phyloP scores from a whole-genome alignment of 37 sponge, comb jelly and placozoan species.

The Eunapius fragilis region DNA sequence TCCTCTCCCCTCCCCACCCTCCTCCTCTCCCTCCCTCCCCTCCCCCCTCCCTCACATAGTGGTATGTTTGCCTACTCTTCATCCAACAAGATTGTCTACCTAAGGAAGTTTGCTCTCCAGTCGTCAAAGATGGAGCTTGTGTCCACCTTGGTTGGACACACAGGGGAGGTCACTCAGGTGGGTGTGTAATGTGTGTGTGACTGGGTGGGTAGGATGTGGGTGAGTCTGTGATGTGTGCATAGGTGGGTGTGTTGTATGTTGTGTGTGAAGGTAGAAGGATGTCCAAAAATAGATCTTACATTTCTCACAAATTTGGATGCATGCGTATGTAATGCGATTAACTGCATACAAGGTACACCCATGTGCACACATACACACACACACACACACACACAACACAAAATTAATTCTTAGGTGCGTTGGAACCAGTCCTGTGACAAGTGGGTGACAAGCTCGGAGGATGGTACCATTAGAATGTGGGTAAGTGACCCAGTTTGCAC shows the following conservation, averaged over 20 bases:
- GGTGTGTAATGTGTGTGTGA: not conserved
- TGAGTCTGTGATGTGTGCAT: too few relatives aligned
- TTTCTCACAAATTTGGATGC: too few relatives aligned
- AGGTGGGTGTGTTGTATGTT: not conserved
- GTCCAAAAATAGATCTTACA: too few relatives aligned
- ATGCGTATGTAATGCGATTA: too few relatives aligned
- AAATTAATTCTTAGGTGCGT: conserved; percentile 24
- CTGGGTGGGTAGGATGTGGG: too few relatives aligned
- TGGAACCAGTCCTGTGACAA: conserved; percentile 39
- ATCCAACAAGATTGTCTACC: conserved; percentile 22
- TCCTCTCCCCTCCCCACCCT: too few relatives aligned
- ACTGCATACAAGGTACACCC: too few relatives aligned
- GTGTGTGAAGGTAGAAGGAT: not conserved
- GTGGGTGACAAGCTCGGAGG: conserved; percentile 84
- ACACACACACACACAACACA: conserved; percentile 1
- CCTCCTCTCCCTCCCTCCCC: too few relatives aligned
- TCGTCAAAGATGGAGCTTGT: conserved; percentile 34
- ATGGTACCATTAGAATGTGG: conserved; percentile 76
- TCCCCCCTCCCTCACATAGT: conserved; percentile 15
- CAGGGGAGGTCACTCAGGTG: conserved; percentile 78
- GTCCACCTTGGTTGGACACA: conserved; percentile 57
- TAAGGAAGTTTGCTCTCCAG: conserved; percentile 36
- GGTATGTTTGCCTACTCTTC: conserved; percentile 71
- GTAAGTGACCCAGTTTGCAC: conserved; percentile 52
- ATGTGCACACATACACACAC: conserved; percentile 16